phyloP scores from a whole-genome alignment of 2,113 vertebrate species.

The Dendropsophus ebraccatus region DNA sequence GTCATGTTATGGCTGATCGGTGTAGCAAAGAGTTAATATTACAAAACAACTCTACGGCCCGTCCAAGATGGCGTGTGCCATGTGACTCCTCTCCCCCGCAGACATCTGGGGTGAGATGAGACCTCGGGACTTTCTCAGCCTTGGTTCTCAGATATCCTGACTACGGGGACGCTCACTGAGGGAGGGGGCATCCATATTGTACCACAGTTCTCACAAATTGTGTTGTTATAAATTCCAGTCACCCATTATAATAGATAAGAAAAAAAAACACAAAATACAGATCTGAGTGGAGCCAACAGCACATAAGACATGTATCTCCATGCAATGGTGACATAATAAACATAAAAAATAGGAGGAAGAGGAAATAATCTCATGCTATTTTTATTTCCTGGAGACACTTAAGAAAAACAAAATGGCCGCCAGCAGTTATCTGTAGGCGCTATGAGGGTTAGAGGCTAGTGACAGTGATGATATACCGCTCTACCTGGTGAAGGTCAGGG shows the following conservation, averaged over 20 bases:
- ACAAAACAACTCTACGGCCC: no score
- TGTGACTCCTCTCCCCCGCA: no score
- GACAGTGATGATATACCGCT: background rate
- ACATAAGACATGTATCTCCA: background rate
- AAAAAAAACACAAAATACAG: background rate
- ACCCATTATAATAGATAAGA: background rate
- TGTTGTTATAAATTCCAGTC: background rate
- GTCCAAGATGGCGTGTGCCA: background rate
- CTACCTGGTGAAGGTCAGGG: background rate
- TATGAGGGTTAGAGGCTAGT: no score
- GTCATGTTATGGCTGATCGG: no score
- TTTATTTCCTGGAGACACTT: no score
- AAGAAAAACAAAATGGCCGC: background rate
- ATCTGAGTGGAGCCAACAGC: no score
- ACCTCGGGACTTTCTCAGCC: no score
- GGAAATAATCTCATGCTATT: no score
- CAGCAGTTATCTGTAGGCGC: background rate
- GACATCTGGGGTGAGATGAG: no score
- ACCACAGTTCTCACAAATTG: background rate
- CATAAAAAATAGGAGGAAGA: background rate
- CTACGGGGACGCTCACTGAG: background rate
- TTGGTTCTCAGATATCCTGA: no score
- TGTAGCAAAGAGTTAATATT: no score
- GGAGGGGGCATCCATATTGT: background rate
- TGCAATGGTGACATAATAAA: background rate